Evolutionary conservation across 1,140 invertebrate genomes (phyloP).

Genomic region (Procambarus clarkii): DNA sequence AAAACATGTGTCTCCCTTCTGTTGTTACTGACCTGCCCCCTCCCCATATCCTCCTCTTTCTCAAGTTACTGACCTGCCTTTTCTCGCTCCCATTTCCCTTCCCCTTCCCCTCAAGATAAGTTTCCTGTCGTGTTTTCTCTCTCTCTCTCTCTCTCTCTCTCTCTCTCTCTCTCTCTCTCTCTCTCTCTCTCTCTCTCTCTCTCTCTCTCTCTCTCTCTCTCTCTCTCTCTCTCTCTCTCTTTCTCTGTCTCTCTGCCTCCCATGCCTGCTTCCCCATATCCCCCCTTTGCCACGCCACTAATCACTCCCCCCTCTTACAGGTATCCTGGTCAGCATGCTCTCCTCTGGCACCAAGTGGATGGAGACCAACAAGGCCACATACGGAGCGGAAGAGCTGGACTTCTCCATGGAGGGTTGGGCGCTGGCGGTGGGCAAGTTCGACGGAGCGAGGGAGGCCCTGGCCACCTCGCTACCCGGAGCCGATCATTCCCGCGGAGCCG

Average conservation of each 20-base stretch:
- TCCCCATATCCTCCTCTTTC: background rate
- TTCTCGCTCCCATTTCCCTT: background rate
- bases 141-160: background rate
- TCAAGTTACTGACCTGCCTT: background rate
- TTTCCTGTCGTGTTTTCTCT: background rate
- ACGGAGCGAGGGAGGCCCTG: background rate
- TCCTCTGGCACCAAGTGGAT: background rate
- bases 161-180: background rate
- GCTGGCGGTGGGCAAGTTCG: background rate
- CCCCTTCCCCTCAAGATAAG: background rate
- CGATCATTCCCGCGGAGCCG: too few relatives aligned
- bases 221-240: constrained; percentile 9
- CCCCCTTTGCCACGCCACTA: background rate
- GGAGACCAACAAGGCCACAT: background rate
- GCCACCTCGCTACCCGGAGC: background rate
- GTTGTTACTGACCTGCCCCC: background rate
- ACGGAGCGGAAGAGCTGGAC: background rate
- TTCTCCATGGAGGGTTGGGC: background rate
- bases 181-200: constrained; percentile 9
- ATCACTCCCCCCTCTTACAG: background rate
- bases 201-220: constrained; percentile 9
- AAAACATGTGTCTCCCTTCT: too few relatives aligned
- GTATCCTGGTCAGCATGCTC: background rate
- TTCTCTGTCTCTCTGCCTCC: background rate
- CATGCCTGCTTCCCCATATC: background rate